Percentiles rank a stretch among this genome's conserved stretches.
These are phyloP conservation scores for Lordiphosa mommai DNA, from an alignment of 1,140 invertebrate genomes.

Conservation along the genomic window DNA sequence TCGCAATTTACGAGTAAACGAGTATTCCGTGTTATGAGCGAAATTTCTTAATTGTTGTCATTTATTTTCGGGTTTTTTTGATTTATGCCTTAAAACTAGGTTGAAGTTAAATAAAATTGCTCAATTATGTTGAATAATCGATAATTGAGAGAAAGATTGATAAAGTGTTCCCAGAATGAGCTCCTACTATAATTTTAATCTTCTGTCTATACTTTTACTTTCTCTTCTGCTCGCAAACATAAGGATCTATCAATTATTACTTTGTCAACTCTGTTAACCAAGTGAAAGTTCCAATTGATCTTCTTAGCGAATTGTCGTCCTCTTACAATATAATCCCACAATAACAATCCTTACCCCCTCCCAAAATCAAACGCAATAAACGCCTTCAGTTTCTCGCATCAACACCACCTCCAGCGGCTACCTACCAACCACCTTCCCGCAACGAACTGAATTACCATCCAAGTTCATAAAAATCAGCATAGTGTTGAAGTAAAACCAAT, in stretches of 20 bases:
- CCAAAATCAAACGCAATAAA: neutral
- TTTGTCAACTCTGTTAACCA: too few species aligned
- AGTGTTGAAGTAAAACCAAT: conserved; percentile 33
- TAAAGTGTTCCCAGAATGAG: too few species aligned
- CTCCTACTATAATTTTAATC: too few species aligned
- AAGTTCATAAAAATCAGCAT: conserved; percentile 15
- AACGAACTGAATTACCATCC: neutral
- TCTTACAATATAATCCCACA: too few species aligned
- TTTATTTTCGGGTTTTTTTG: conserved; percentile 23
- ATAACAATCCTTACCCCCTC: too few species aligned
- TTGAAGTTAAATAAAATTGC: conserved; percentile 1
- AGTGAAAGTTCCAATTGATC: too few species aligned
- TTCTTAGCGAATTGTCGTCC: too few species aligned
- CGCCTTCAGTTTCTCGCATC: conserved; percentile 3
- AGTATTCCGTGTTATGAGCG: conserved; percentile 9
- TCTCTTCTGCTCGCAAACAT: too few species aligned
- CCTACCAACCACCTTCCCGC: neutral
- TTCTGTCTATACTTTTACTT: too few species aligned
- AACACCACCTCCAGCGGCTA: conserved; percentile 10
- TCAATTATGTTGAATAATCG: conserved; percentile 7
- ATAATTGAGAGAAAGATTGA: neutral
- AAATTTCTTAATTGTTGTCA: conserved; percentile 45
- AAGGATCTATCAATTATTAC: too few species aligned
- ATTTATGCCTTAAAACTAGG: conserved; percentile 15
- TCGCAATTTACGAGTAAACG: neutral